Percentiles rank a stretch among this genome's conserved stretches.
Conservation (phyloP, 2,113 vertebrate species). For the Grammomys dolichurus region DNA sequence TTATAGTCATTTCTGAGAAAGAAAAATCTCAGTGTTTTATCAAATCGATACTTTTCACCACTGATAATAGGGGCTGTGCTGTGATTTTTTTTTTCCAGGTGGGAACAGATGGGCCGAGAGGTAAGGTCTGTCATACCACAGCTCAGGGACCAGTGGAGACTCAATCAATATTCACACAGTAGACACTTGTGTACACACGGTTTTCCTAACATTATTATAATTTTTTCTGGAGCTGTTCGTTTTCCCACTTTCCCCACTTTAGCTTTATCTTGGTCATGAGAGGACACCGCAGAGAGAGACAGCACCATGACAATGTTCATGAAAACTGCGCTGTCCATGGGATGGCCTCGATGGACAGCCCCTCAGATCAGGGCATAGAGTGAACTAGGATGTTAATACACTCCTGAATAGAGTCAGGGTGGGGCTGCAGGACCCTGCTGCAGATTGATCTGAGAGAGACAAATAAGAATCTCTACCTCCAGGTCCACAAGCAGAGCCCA, state of each 20-base stretch:
- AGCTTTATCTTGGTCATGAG: background rate
- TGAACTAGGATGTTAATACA: no score
- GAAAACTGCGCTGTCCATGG: no score
- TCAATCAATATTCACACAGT: background rate
- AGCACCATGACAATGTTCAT: background rate
- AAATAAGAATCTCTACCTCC: background rate
- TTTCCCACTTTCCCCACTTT: background rate
- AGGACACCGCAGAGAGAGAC: background rate
- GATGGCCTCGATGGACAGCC: no score
- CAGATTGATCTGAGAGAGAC: background rate
- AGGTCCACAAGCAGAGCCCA: background rate
- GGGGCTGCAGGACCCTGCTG: no score
- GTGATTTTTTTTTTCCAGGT: background rate
- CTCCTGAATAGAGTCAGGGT: background rate
- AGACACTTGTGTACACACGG: background rate
- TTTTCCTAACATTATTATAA: background rate
- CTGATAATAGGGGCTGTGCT: background rate
- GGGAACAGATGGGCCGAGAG: background rate
- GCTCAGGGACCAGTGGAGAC: background rate
- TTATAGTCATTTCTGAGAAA: background rate
- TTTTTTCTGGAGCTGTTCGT: background rate
- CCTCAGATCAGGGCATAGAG: background rate
- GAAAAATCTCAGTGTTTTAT: no score
- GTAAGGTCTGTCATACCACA: background rate
- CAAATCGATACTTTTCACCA: background rate